A percentile compares a stretch with the other conserved stretches of the same genome.
Evolutionary conservation across 2,113 vertebrate genomes (phyloP).

Genomic region (Ondatra zibethicus): DNA sequence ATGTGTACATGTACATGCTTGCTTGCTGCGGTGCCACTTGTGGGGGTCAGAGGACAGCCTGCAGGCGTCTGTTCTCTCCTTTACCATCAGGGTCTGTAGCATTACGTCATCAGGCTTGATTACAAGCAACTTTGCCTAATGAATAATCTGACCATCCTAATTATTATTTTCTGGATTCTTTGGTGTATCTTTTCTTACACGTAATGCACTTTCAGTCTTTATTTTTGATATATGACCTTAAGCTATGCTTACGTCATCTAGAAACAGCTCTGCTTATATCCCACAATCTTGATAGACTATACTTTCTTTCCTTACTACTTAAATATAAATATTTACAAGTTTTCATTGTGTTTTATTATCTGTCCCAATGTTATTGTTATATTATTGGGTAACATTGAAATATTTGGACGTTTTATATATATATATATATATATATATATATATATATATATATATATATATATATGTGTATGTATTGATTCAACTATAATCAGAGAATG

Average conservation of each 20-base stretch:
- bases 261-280: neutral
- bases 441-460: too few relatives aligned
- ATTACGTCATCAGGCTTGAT: neutral
- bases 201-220: neutral
- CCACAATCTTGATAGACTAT: neutral
- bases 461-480: too few relatives aligned
- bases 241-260: neutral
- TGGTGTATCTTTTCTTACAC: neutral
- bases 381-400: neutral
- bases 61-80: neutral
- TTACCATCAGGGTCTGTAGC: neutral
- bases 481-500: neutral
- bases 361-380: neutral
- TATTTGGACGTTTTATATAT: neutral
- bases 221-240: neutral
- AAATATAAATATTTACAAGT: neutral
- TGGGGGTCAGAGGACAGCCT: too few relatives aligned
- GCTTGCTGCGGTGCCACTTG: neutral
- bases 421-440: too few relatives aligned
- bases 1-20: neutral
- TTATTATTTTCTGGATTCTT: neutral
- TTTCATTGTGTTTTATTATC: neutral
- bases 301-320: constrained; percentile 29
- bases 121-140: neutral
- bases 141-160: neutral